phyloP scores from a whole-genome alignment of 2,113 vertebrate species.

The Vulpes lagopus region DNA sequence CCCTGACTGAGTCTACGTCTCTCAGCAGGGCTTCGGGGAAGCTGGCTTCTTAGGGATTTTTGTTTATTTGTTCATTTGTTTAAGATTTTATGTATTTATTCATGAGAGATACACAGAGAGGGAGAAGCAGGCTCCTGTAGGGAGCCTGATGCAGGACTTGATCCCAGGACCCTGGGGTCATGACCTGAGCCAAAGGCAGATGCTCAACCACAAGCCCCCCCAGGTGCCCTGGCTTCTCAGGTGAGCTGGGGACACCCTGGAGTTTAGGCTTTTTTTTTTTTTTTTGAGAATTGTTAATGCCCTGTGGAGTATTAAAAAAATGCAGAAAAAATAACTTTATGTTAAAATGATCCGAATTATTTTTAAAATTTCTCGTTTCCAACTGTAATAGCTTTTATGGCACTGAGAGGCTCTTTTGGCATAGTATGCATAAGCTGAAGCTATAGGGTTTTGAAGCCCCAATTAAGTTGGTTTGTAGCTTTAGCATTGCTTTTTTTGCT shows the following conservation, averaged over 20 bases:
- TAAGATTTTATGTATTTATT: too few relatives aligned
- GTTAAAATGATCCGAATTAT: not conserved
- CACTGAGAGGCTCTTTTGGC: not conserved
- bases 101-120: too few relatives aligned
- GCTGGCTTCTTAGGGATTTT: not conserved
- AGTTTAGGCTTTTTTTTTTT: not conserved
- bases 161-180: too few relatives aligned
- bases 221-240: too few relatives aligned
- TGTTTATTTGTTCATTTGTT: too few relatives aligned
- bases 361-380: not conserved
- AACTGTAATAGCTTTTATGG: not conserved
- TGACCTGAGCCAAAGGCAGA: too few relatives aligned
- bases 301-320: not conserved
- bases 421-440: not conserved
- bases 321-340: not conserved
- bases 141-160: too few relatives aligned
- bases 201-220: too few relatives aligned
- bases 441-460: not conserved
- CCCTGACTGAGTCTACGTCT: not conserved
- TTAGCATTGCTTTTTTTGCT: not conserved
- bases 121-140: too few relatives aligned
- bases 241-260: not conserved
- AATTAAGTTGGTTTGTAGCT: not conserved
- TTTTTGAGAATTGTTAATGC: not conserved
- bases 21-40: not conserved